A percentile compares a stretch with the other conserved stretches of the same genome.
These are phyloP conservation scores for Ochropleura plecta DNA, from an alignment of 2,888 invertebrate genomes.

Conservation along the genomic window DNA sequence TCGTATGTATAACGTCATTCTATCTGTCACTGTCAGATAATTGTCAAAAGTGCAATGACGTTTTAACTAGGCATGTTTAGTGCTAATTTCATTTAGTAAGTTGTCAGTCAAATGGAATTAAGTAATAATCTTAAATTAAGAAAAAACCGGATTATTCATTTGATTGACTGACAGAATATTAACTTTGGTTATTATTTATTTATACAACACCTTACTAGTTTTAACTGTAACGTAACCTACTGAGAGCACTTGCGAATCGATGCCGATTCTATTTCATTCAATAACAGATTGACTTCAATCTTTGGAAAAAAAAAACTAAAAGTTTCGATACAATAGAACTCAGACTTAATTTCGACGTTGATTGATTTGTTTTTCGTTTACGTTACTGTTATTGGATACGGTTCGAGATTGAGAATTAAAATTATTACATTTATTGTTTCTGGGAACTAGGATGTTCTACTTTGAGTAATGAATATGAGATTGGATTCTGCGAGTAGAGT, in stretches of 20 bases:
- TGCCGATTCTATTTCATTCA: constrained; percentile 63
- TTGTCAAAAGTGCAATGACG: not conserved
- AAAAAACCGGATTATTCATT: constrained; percentile 17
- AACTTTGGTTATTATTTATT: constrained; percentile 25
- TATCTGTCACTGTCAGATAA: not conserved
- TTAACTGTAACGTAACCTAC: constrained; percentile 52
- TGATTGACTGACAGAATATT: constrained; percentile 31
- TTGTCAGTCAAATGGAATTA: not conserved
- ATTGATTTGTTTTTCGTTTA: constrained; percentile 55
- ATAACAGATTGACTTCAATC: constrained; percentile 60
- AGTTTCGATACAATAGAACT: constrained; percentile 58
- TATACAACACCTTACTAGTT: constrained; percentile 44
- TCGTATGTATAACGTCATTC: not conserved
- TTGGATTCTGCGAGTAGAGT: not conserved
- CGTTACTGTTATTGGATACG: constrained; percentile 31
- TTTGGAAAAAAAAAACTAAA: constrained; percentile 26
- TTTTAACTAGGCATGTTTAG: not conserved
- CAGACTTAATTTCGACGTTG: constrained; percentile 53
- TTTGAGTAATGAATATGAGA: constrained; percentile 12
- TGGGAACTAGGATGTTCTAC: constrained; percentile 32
- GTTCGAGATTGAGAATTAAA: constrained; percentile 31
- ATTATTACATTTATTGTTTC: constrained; percentile 31
- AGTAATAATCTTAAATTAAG: not conserved
- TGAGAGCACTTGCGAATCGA: constrained; percentile 47
- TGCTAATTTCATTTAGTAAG: not conserved